These are phyloP conservation scores for Eurois occulta DNA, from an alignment of 2,888 invertebrate genomes.

Conservation along the genomic window DNA sequence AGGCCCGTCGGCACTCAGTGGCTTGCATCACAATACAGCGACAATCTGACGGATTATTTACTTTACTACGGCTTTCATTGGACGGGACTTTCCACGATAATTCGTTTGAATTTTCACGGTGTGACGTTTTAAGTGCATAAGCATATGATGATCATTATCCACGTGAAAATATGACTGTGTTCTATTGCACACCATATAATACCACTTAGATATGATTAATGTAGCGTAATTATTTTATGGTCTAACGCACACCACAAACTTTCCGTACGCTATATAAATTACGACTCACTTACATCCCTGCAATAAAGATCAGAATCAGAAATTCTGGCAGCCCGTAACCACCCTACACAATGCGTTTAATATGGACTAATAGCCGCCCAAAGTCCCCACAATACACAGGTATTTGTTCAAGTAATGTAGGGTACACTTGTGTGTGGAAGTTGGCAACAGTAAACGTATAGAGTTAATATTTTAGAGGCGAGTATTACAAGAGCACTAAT, in stretches of 20 bases:
- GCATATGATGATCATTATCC: background rate
- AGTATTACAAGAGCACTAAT: constrained; percentile 70
- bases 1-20: constrained; percentile 47
- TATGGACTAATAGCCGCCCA: constrained; percentile 38
- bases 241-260: constrained; percentile 23
- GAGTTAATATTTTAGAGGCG: constrained; percentile 65
- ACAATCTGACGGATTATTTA: constrained; percentile 53
- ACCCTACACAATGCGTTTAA: constrained; percentile 29
- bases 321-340: constrained; percentile 29
- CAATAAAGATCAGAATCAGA: constrained; percentile 43
- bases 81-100: constrained; percentile 25
- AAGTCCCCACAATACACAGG: constrained; percentile 28
- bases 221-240: constrained; percentile 42
- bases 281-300: constrained; percentile 36
- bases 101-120: constrained; percentile 11
- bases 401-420: constrained; percentile 52
- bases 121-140: background rate
- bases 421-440: constrained; percentile 32
- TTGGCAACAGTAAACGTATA: constrained; percentile 44
- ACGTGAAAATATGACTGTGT: constrained; percentile 11
- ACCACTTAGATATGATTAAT: constrained; percentile 27
- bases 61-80: constrained; percentile 42
- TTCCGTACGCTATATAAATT: constrained; percentile 41
- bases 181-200: constrained; percentile 8
- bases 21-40: constrained; percentile 48